Evolutionary conservation across 2,113 vertebrate species (phyloP).

Genomic region (Odontophorus gujanensis): DNA sequence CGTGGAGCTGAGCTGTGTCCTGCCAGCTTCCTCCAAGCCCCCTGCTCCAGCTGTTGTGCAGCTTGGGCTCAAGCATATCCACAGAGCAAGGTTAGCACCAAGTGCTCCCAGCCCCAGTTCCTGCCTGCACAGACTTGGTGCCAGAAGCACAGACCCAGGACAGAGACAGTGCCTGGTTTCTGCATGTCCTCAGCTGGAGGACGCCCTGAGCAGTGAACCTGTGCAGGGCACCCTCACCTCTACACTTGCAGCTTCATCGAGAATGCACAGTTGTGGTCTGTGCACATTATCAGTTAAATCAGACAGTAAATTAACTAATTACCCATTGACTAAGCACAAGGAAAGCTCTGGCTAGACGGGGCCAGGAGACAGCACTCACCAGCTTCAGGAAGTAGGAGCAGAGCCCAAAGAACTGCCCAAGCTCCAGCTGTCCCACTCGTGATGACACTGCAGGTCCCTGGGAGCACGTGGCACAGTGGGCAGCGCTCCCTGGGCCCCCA

Average conservation of each 20-base stretch:
- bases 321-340: background rate
- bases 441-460: background rate
- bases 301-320: background rate
- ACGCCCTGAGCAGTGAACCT: background rate
- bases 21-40: background rate
- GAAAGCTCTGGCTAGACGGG: background rate
- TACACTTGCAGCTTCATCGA: no score
- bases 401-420: background rate
- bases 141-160: background rate
- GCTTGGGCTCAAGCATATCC: background rate
- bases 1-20: background rate
- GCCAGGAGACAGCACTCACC: background rate
- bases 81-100: background rate
- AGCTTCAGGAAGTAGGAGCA: fast-evolving
- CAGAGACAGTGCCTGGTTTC: fast-evolving
- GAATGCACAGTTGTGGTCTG: background rate
- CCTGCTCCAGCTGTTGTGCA: background rate
- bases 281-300: background rate
- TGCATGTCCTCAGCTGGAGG: background rate
- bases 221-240: background rate
- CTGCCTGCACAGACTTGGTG: background rate
- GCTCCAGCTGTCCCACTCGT: background rate
- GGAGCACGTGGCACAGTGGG: fast-evolving
- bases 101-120: background rate
- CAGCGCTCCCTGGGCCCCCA: background rate